Evolutionary conservation across 2,888 invertebrate species (phyloP).

Genomic region (Eupithecia vulgata): DNA sequence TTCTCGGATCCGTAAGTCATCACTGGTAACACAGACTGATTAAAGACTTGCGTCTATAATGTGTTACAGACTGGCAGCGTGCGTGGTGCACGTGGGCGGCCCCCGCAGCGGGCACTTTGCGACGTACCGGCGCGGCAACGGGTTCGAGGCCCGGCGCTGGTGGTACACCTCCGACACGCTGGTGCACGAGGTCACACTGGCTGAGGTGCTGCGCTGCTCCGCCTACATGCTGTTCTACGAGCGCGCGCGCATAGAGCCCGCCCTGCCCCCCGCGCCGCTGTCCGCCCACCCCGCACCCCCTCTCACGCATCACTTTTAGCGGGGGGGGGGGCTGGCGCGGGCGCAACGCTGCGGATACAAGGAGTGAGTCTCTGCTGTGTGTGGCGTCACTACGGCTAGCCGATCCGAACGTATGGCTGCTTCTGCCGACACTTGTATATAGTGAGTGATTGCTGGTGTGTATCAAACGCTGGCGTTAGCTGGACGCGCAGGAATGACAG

Average conservation of each 20-base stretch:
- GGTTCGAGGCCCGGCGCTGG: slow-evolving; percentile 87
- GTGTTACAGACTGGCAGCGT: slow-evolving; percentile 86
- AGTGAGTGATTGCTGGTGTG: not conserved
- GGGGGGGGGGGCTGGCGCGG: no score
- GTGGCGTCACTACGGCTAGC: not conserved
- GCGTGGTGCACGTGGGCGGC: slow-evolving; percentile 95
- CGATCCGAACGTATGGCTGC: not conserved
- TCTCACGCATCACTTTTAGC: slow-evolving; percentile 53
- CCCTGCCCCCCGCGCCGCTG: slow-evolving; percentile 41
- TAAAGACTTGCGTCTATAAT: no score
- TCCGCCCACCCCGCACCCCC: slow-evolving; percentile 40
- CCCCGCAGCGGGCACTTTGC: slow-evolving; percentile 97
- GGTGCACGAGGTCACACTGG: slow-evolving; percentile 91
- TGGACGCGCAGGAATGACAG: not conserved
- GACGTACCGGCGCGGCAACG: slow-evolving; percentile 92
- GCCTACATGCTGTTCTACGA: slow-evolving; percentile 98
- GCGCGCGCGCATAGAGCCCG: slow-evolving; percentile 57
- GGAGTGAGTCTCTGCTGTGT: not conserved
- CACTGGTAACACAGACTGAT: no score
- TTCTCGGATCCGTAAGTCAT: no score
- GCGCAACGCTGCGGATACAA: not conserved
- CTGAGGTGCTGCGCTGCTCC: slow-evolving; percentile 92
- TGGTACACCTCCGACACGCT: slow-evolving; percentile 93
- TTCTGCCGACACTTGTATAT: not conserved
- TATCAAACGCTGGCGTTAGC: not conserved